A percentile compares a stretch with the other conserved stretches of the same genome.
Evolutionary conservation across 2,113 vertebrate genomes (phyloP).

Genomic region (Puffinus mauretanicus): DNA sequence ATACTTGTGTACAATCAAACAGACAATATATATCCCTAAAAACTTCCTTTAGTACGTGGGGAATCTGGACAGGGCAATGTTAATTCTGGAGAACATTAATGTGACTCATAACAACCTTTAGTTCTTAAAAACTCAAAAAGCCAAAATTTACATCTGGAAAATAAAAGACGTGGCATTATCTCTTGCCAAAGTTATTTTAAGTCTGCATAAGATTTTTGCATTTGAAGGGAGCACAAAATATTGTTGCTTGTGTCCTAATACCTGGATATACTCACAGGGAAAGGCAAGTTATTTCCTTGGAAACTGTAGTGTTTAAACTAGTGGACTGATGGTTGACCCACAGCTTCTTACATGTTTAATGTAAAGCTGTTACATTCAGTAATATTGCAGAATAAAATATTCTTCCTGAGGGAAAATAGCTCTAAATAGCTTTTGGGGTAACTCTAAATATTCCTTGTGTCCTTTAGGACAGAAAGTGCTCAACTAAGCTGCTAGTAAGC

Average conservation of each 20-base stretch:
- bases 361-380: neutral
- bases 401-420: neutral
- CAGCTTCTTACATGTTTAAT: neutral
- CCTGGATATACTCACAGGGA: neutral
- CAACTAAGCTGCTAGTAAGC: neutral
- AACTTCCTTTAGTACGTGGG: neutral
- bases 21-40: neutral
- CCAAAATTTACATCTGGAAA: neutral
- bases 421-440: neutral
- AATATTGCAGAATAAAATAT: neutral
- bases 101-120: neutral
- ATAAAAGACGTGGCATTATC: neutral
- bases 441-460: neutral
- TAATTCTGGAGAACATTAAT: neutral
- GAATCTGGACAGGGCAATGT: neutral
- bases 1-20: neutral
- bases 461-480: neutral
- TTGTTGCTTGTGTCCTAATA: neutral
- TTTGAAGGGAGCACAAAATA: neutral
- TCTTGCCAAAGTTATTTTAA: neutral
- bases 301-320: neutral
- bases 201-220: neutral
- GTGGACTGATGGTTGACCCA: neutral
- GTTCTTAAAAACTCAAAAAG: neutral
- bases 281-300: neutral